Percentiles rank a stretch among this genome's conserved stretches.
These are phyloP conservation scores for Chirona hameri DNA, from an alignment of 2,888 invertebrate species.

Conservation along the genomic window DNA sequence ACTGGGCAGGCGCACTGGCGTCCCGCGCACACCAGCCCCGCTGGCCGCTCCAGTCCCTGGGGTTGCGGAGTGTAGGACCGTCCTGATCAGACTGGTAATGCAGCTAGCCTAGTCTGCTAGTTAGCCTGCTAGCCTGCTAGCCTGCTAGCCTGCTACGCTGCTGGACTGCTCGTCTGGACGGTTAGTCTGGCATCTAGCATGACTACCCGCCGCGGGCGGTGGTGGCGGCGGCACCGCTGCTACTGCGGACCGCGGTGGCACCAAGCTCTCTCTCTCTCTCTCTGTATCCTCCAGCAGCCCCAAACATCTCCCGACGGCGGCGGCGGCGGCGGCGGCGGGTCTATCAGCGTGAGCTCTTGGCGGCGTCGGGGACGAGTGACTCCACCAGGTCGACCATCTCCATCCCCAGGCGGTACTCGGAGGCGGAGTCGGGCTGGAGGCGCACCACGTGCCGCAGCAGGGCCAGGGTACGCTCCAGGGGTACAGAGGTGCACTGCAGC, in stretches of 20 bases:
- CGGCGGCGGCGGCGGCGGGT: no score
- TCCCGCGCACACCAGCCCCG: no score
- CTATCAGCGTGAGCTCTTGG: no score
- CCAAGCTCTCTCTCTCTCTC: background rate
- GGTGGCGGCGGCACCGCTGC: background rate
- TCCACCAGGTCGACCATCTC: conserved; percentile 2
- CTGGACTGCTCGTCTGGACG: no score
- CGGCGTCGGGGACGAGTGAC: background rate
- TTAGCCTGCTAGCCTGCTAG: no score
- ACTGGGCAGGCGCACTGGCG: no score
- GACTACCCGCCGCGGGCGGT: no score
- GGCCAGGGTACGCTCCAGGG: background rate
- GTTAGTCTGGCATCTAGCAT: background rate
- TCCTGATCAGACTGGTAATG: no score
- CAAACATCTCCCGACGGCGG: no score
- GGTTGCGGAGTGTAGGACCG: no score
- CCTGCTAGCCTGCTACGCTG: background rate
- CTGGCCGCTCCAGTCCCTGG: no score
- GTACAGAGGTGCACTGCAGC: background rate
- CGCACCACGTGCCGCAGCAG: background rate
- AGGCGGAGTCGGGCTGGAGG: background rate
- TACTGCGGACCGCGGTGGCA: background rate
- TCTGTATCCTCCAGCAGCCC: background rate
- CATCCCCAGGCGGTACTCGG: background rate
- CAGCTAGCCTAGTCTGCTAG: no score